Evolutionary conservation across 2,797 vertebrate genomes (phyloP), one percentile per base, ranked within the genome.

Genomic region (Lacerta bilineata): DNA sequence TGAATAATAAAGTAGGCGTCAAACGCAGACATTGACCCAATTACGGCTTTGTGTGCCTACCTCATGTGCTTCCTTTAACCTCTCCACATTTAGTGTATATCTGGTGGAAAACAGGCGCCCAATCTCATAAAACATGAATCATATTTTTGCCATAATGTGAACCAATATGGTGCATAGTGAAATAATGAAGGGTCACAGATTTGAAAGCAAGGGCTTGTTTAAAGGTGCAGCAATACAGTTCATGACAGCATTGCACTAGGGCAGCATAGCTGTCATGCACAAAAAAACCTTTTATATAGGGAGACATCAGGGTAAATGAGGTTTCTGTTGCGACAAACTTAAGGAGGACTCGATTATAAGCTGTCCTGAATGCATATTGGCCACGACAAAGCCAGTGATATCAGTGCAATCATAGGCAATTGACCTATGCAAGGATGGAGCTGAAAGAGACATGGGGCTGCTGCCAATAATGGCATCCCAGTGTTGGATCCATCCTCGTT

Each of bases 31-130:
- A 13, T 69, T 81, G 89, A 77, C 72, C 79, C 9, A 15, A 87
- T 81, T 88, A 76, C 90, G 86, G 36, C 11, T 13, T 91, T 82
- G 41, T 90, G 84, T 36, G 25, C 66, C 90, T 90, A 18, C 88
- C 13, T 5, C 90, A 79, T 55, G 85, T 80, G 18, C 2, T 83
- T 76, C 46, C 46, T 68, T 84, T 80, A 76, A 59, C 79, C 6
- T 79, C 3, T 61, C 59, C 33, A 78, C 29, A 23, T 86, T 72
- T 85, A 80, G 85, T 85, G 85, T 87, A 82, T 46, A 82, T 46
- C 0, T 0, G 15, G 29, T 27, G 15, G 20, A 43, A 86, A 91
- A 90, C 86, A 36, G 72, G 5, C 29, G 15, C 43, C 69, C 81
- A 55, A 1, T 66, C 72, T 84, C 0, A 0, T 83, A 50, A 79